phyloP scores from a whole-genome alignment of 2,113 vertebrate species.

The Nettapus auritus region DNA sequence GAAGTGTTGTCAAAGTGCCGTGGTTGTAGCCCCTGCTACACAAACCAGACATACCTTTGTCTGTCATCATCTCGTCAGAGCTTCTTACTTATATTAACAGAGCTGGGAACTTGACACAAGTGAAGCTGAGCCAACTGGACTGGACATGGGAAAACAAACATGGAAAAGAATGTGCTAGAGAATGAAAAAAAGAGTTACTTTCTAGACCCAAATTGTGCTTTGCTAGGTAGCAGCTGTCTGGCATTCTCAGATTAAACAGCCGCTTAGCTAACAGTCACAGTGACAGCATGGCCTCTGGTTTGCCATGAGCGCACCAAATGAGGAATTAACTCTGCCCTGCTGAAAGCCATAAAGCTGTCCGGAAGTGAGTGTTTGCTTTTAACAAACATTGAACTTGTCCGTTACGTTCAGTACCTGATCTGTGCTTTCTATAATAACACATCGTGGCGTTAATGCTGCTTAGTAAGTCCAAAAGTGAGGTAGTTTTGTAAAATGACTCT shows the following conservation, averaged over 20 bases:
- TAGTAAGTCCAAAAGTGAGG: neutral
- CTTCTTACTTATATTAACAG: neutral
- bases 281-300: conserved; percentile 1
- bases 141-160: conserved; percentile 53
- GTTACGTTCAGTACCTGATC: neutral
- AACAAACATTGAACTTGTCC: neutral
- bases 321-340: conserved; percentile 13
- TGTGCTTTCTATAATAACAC: neutral
- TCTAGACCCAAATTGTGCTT: conserved; percentile 22
- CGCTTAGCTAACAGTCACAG: neutral
- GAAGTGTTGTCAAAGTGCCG: neutral
- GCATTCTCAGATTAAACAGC: conserved; percentile 38
- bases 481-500: neutral
- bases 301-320: conserved; percentile 22
- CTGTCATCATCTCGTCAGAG: neutral
- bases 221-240: conserved; percentile 63
- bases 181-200: conserved; percentile 26
- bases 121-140: neutral
- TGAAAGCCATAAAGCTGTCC: neutral
- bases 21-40: neutral
- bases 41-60: neutral
- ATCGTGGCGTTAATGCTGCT: neutral
- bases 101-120: neutral
- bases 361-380: neutral
- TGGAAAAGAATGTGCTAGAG: conserved; percentile 47